Evolutionary conservation across 2,113 vertebrate genomes (phyloP).

Genomic region (Acrocephalus arundinaceus): DNA sequence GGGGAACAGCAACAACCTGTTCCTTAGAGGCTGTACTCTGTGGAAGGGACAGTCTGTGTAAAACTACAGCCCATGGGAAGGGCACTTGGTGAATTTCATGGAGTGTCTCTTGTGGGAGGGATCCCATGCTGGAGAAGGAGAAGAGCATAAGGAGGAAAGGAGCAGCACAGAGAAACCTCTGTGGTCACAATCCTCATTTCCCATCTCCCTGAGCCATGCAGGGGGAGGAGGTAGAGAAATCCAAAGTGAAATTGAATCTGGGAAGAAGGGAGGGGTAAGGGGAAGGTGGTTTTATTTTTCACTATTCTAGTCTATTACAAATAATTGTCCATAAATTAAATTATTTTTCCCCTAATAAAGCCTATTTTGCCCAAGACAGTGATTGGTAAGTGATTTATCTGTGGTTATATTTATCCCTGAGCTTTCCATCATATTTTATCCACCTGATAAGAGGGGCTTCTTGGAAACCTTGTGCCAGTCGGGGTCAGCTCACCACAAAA

Average conservation of each 20-base stretch:
- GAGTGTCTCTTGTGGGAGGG: background rate
- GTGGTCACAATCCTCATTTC: background rate
- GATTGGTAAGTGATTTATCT: background rate
- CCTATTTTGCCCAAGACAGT: background rate
- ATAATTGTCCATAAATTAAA: background rate
- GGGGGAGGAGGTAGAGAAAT: background rate
- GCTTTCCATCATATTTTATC: background rate
- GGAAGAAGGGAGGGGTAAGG: background rate
- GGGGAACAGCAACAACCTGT: background rate
- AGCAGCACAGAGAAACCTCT: background rate
- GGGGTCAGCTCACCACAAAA: background rate
- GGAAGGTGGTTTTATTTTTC: background rate
- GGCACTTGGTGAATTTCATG: background rate
- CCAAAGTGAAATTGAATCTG: background rate
- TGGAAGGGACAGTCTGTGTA: background rate
- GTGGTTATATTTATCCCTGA: fast-evolving
- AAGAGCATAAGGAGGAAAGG: background rate
- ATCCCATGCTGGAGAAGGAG: fast-evolving
- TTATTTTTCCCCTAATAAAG: background rate
- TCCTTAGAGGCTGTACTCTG: background rate
- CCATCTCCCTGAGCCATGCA: fast-evolving
- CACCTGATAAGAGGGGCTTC: background rate
- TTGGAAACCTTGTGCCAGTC: background rate
- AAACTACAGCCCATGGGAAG: background rate
- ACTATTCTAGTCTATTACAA: background rate